phyloP scores from a whole-genome alignment of 2,888 invertebrate species.

The Ecliptopera silaceata region DNA sequence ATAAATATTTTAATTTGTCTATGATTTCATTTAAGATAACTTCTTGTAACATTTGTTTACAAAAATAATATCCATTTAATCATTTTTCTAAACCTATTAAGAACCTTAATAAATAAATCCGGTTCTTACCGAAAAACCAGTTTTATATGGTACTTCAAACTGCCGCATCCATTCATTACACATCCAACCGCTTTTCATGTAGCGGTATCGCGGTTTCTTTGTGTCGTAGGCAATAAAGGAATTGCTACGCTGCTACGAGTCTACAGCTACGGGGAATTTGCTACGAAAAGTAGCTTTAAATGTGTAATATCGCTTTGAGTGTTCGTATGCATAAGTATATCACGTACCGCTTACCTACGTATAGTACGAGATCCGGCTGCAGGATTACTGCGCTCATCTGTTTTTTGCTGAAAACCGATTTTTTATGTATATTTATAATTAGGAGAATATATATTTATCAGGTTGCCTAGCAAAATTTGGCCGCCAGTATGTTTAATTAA shows the following conservation, averaged over 20 bases:
- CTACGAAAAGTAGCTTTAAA: constrained; percentile 10
- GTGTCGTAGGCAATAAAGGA: constrained; percentile 66
- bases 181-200: constrained; percentile 45
- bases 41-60: too few species aligned
- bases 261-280: constrained; percentile 22
- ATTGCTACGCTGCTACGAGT: constrained; percentile 48
- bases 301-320: constrained; percentile 5
- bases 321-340: not conserved
- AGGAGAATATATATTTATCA: too few species aligned
- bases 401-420: too few species aligned
- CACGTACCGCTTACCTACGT: not conserved
- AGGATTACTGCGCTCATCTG: too few species aligned
- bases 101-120: not conserved
- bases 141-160: not conserved
- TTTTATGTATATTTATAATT: too few species aligned
- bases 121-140: not conserved
- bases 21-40: too few species aligned
- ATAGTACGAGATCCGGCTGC: too few species aligned
- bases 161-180: constrained; percentile 43
- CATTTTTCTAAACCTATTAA: too few species aligned
- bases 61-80: too few species aligned
- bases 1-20: too few species aligned
- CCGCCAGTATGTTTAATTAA: too few species aligned
- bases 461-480: too few species aligned
- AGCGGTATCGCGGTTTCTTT: constrained; percentile 62